Conservation (phyloP, 2,797 vertebrate species). For the Micropoecilia bifurca region DNA sequence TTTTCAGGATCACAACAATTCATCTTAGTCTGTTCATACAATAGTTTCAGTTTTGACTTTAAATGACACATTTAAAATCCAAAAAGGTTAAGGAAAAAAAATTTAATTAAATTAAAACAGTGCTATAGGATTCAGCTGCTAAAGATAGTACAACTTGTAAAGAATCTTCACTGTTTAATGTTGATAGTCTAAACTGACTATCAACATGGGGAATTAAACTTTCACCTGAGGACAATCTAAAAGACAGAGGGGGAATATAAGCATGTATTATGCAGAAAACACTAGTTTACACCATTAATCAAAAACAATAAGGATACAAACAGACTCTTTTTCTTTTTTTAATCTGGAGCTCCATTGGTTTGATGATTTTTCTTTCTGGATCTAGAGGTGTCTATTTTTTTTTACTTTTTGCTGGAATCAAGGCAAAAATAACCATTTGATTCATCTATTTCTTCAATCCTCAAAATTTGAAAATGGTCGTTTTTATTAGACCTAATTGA, state of each 20-base stretch:
- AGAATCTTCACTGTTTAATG: neutral
- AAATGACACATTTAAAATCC: neutral
- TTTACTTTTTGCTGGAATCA: neutral
- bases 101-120: no score
- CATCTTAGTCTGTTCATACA: neutral
- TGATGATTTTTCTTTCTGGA: neutral
- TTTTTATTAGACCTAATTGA: no score
- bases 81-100: neutral
- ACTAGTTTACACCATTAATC: neutral
- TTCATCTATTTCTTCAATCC: neutral
- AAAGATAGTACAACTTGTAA: neutral
- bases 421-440: neutral
- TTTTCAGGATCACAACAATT: slow-evolving; percentile 41
- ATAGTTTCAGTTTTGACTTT: slow-evolving; percentile 1
- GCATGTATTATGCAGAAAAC: neutral
- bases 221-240: neutral
- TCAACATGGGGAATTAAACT: neutral
- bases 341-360: neutral
- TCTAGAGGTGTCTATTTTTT: neutral
- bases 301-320: neutral
- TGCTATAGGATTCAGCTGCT: slow-evolving; percentile 17
- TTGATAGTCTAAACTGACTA: neutral
- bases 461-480: neutral
- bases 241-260: neutral
- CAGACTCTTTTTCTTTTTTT: neutral